Base-by-base conservation (phyloP, 2,113 vertebrate species). In the Dicentrarchus labrax region DNA sequence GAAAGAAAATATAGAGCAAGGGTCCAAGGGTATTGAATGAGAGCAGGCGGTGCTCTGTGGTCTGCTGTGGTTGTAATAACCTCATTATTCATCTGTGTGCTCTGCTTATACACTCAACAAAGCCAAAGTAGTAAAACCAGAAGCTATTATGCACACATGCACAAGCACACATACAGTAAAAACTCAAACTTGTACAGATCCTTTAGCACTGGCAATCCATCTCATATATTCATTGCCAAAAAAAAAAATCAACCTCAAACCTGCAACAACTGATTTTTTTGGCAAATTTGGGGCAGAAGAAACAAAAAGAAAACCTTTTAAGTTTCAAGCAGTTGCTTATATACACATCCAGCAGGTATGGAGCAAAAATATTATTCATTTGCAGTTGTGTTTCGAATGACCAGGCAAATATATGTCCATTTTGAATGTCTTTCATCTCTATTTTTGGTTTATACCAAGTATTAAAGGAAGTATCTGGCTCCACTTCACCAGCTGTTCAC, bases 21-120 rank as follows among this genome's bases (percentile, higher is more conserved):
- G 78, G 86, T 86, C 89, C 84, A 51, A 62, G 57, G 43, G 61
- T 89, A 92, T 92, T 89, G 92, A 91, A 86, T 90, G 76, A 85
- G 81, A 85, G 69, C 88, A 92, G 82, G 77, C 62, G 15, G 68
- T 83, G 68, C 81, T 83, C 76, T 80, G 79, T 82, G 72, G 74
- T 89, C 83, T 86, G 85, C 72, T 86, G 90, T 84, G 88, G 91
- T 86, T 84, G 60, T 92, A 92, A 93, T 92, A 91, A 88, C 84
- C 90, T 92, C 92, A 93, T 94, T 93, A 92, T 92, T 94, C 92
- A 93, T 84, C 57, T 7, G 72, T 87, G 78, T 73, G 68, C 78
- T 78, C 76, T 75, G 82, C 87, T 88, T 86, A 89, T 86, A 85
- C 85, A 82, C 81, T 68, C 84, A 82, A 82, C 68, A 66, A 81